Conservation (phyloP, 2,113 vertebrate genomes). For the Trogon melanurus region DNA sequence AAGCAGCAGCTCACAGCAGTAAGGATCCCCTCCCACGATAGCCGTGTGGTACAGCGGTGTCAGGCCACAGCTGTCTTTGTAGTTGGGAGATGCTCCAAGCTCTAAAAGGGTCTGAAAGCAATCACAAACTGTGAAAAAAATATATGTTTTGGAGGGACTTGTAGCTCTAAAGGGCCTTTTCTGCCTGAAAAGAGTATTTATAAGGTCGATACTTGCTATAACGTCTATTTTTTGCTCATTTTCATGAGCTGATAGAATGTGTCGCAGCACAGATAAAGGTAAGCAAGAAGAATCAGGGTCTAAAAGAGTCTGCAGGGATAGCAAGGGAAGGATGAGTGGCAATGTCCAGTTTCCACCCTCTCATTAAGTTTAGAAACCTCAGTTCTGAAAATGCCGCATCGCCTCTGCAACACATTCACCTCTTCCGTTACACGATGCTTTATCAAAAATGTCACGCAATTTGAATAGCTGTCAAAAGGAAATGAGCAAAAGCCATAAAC, state of each 20-base stretch:
- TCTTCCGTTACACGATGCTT: background rate
- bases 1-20: conserved; percentile 92
- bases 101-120: conserved; percentile 87
- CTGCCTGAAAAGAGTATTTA: background rate
- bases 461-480: background rate
- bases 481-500: background rate
- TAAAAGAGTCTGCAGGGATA: background rate
- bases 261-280: background rate
- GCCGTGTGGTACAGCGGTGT: conserved; percentile 92
- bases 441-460: background rate
- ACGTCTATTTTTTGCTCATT: fast-evolving
- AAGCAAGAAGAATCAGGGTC: background rate
- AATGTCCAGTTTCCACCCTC: background rate
- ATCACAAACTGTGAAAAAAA: conserved; percentile 6
- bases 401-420: background rate
- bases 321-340: background rate
- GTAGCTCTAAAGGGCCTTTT: background rate
- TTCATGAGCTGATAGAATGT: background rate
- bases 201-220: background rate
- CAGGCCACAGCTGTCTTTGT: conserved; percentile 93
- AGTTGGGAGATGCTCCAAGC: conserved; percentile 91
- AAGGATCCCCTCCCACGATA: conserved; percentile 90
- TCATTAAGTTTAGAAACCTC: background rate
- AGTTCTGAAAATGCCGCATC: background rate
- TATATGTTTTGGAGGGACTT: background rate